Evolutionary conservation across 2,113 vertebrate genomes (phyloP), one percentile per base, ranked within the genome.

Genomic region (Brachypodius melanocephalos): DNA sequence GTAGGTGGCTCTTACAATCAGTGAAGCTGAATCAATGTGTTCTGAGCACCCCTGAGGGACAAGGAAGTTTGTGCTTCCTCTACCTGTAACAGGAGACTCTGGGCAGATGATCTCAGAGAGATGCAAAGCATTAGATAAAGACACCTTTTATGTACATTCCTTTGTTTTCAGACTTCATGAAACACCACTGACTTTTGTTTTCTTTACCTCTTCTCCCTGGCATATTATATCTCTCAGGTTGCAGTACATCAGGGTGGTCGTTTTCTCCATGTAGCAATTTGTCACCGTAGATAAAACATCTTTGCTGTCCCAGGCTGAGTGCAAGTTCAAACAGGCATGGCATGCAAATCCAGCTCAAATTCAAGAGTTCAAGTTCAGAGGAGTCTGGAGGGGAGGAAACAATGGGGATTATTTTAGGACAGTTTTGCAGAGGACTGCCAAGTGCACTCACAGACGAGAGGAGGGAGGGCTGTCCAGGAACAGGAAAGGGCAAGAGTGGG

Each of bases 231-330:
- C 51, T 54, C 52, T 74, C 75, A 57, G 55, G 19, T 6, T 82
- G 75, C 82, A 55, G 29, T 15, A 16, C 43, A 1, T 57, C 31
- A 26, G 48, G 31, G 59, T 54, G 58, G 55, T 24, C 80, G 51
- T 40, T 93, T 78, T 55, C 85, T 74, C 55, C 78, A 7, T 74
- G 55, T 48, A 71, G 71, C 82, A 80, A 94, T 94, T 91, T 91
- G 78, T 88, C 89, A 91, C 68, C 55, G 13, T 5, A 89, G 89
- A 90, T 94, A 93, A 96, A 93, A 76, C 63, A 91, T 74, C 88
- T 91, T 48, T 55, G 51, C 82, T 36, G 71, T 85, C 78, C 87
- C 67, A 21, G 78, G 82, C 13, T 1, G 63, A 6, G 1, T 49
- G 59, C 66, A 79, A 82, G 84, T 65, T 76, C 22, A 52, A 94